A percentile compares a stretch with the other conserved stretches of the same genome.
Conservation (phyloP, 1,140 invertebrate species). For the Aphelinus atriplicis region DNA sequence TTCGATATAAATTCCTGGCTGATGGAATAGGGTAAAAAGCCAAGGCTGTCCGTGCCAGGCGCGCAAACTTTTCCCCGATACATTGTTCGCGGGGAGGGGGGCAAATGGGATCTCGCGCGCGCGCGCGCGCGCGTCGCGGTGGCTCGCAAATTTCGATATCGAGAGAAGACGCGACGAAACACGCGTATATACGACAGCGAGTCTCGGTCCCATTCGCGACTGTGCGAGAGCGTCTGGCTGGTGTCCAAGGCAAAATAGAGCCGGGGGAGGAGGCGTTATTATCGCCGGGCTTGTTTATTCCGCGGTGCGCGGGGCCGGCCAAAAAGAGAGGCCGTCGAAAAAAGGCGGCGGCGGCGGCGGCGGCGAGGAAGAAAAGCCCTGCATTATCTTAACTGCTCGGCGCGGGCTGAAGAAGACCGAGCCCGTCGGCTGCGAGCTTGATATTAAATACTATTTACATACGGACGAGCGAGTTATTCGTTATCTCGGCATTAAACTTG, state of each 20-base stretch:
- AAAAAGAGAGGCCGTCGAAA: background rate
- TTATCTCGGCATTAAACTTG: slow-evolving; percentile 60
- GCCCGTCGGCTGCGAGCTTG: slow-evolving; percentile 10
- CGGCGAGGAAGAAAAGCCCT: slow-evolving; percentile 11
- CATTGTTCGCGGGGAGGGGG: too few relatives aligned
- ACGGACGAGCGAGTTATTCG: slow-evolving; percentile 51
- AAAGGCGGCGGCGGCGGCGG: background rate
- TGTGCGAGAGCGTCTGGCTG: background rate
- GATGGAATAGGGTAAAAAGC: too few relatives aligned
- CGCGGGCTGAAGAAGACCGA: slow-evolving; percentile 22
- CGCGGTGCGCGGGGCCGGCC: background rate
- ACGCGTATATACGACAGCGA: background rate
- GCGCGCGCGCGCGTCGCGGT: too few relatives aligned
- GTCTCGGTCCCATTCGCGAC: background rate
- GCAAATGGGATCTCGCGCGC: too few relatives aligned
- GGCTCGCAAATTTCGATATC: background rate
- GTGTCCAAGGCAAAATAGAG: slow-evolving; percentile 10
- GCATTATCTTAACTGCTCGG: slow-evolving; percentile 36
- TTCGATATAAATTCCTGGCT: too few relatives aligned
- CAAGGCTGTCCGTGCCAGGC: too few relatives aligned
- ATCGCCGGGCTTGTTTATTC: slow-evolving; percentile 21
- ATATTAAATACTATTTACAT: slow-evolving; percentile 48
- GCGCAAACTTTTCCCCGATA: too few relatives aligned
- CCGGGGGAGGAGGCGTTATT: slow-evolving; percentile 9
- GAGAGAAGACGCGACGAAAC: background rate